Conservation (phyloP, 2,888 invertebrate genomes). For the Drosophila hamatofila region DNA sequence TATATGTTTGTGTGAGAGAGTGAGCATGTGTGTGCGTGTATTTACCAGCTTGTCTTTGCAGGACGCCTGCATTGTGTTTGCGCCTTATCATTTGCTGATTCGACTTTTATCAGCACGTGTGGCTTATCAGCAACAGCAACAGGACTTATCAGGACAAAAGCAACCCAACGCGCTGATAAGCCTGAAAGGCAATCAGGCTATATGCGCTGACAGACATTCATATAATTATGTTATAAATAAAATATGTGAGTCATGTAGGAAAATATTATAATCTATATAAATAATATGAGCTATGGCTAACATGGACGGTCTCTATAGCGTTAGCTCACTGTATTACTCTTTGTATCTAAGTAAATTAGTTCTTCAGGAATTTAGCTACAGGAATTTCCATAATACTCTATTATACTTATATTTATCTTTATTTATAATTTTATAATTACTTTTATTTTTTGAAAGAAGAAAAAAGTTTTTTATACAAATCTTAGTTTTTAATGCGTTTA, state of each 20-base stretch:
- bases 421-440: too few species aligned
- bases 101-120: constrained; percentile 52
- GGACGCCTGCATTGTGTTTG: constrained; percentile 53
- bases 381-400: too few species aligned
- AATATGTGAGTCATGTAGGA: not conserved
- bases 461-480: too few species aligned
- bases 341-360: not conserved
- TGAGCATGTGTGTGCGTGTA: constrained; percentile 11
- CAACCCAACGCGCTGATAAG: constrained; percentile 53
- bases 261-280: not conserved
- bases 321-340: not conserved
- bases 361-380: too few species aligned
- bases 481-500: too few species aligned
- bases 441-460: too few species aligned
- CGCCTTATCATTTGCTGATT: constrained; percentile 56
- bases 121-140: constrained; percentile 45
- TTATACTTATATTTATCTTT: too few species aligned
- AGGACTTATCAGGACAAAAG: constrained; percentile 52
- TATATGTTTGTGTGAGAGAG: not conserved
- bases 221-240: constrained; percentile 1
- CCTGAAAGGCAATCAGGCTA: not conserved
- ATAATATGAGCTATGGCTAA: too few species aligned
- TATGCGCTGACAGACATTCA: not conserved
- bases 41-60: constrained; percentile 30
- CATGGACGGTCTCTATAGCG: not conserved